Evolutionary conservation across 2,113 vertebrate genomes (phyloP).

Genomic region (Bucco capensis): DNA sequence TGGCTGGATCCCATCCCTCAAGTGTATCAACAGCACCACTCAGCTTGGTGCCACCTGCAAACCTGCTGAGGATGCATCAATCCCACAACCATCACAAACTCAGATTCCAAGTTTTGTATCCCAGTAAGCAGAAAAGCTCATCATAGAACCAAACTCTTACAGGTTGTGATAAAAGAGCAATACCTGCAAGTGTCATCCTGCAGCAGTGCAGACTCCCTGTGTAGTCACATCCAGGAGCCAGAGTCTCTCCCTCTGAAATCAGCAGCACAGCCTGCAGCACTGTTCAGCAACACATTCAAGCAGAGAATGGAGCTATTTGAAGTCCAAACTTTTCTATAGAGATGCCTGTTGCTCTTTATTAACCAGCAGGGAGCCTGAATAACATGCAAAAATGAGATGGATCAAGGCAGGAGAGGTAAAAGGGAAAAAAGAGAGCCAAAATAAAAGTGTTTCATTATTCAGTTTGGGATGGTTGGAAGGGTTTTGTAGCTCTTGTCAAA

Average conservation of each 20-base stretch:
- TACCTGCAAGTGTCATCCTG: background rate
- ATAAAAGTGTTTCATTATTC: background rate
- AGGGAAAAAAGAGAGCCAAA: background rate
- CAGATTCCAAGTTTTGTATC: background rate
- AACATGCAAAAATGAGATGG: background rate
- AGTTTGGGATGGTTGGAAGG: background rate
- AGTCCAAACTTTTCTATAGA: background rate
- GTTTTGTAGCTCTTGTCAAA: background rate
- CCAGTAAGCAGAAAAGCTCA: background rate
- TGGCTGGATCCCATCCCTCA: too few species aligned
- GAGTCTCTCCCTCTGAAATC: background rate
- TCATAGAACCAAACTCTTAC: too few species aligned
- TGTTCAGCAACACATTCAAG: background rate
- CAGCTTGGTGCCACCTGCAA: too few species aligned
- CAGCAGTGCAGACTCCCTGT: background rate
- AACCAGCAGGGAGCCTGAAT: background rate
- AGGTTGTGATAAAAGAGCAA: background rate
- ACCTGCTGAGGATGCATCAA: too few species aligned
- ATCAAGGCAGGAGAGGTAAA: background rate
- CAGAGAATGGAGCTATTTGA: background rate
- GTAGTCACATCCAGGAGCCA: background rate
- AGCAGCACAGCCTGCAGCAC: background rate
- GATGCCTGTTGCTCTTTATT: background rate
- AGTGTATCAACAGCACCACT: too few species aligned
- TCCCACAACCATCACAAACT: background rate